These are phyloP conservation scores for Lepilemur ruficaudatus DNA, from an alignment of 2,797 vertebrate genomes.

Conservation along the genomic window DNA sequence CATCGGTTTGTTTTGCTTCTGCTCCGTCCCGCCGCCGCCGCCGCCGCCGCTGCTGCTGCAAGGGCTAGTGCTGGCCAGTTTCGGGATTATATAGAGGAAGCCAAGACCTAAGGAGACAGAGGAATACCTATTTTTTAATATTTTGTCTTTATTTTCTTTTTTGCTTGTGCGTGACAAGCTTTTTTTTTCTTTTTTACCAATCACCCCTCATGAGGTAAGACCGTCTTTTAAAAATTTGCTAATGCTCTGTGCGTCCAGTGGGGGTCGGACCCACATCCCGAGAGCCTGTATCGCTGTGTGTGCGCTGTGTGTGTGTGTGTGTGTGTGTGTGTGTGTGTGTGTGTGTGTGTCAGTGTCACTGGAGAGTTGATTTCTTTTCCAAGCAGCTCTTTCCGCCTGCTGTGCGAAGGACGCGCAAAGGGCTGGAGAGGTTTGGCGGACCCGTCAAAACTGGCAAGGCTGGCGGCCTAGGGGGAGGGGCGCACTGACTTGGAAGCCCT, in stretches of 20 bases:
- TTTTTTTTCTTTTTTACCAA: background rate
- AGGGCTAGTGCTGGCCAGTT: conserved; percentile 34
- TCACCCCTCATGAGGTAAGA: conserved; percentile 75
- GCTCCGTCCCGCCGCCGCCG: conserved; percentile 68
- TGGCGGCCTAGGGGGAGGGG: conserved; percentile 39
- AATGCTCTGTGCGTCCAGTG: background rate
- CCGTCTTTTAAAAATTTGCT: background rate
- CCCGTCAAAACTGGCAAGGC: conserved; percentile 33
- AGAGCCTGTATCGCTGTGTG: background rate
- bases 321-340: background rate
- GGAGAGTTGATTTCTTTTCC: conserved; percentile 54
- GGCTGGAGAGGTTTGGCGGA: conserved; percentile 72
- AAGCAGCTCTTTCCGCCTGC: conserved; percentile 56
- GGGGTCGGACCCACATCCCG: background rate
- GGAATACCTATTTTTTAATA: background rate
- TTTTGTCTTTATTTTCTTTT: background rate
- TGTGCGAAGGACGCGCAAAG: conserved; percentile 80
- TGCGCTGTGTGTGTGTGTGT: background rate
- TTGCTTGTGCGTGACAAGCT: conserved; percentile 9
- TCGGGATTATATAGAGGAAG: conserved; percentile 24
- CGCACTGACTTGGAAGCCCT: background rate
- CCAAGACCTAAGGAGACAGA: conserved; percentile 42
- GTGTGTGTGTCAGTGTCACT: background rate
- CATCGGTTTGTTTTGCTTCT: conserved; percentile 91
- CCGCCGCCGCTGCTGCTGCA: background rate